A percentile compares a stretch with the other conserved stretches of the same genome.
phyloP scores from a whole-genome alignment of 2,113 vertebrate species.

The Psilopogon haemacephalus region DNA sequence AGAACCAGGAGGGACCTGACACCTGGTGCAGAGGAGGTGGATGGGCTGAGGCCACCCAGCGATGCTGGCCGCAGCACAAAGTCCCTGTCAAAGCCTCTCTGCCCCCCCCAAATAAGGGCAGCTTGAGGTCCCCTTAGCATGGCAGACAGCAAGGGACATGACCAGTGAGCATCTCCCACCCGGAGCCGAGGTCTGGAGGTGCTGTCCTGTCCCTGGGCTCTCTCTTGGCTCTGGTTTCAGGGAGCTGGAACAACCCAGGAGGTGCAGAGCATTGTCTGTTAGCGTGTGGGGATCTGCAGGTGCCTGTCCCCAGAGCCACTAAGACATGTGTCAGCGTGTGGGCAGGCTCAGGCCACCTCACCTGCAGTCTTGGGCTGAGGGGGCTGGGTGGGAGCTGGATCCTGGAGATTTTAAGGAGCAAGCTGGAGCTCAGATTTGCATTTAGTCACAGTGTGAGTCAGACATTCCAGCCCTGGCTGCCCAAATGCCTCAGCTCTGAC shows the following conservation, averaged over 20 bases:
- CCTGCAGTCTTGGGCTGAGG: accelerated
- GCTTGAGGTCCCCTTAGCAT: accelerated
- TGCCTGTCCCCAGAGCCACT: accelerated
- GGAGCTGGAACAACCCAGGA: accelerated
- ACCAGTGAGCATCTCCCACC: accelerated
- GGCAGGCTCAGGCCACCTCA: accelerated
- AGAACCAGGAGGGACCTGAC: accelerated
- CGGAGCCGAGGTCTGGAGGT: accelerated
- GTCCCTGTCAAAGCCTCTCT: background rate
- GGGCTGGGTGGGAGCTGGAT: background rate
- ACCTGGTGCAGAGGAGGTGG: background rate
- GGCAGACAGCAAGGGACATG: background rate
- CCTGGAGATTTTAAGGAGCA: background rate
- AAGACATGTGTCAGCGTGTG: accelerated
- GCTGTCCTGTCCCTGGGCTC: accelerated
- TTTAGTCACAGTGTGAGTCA: constrained; percentile 73
- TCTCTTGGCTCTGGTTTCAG: accelerated
- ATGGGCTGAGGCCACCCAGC: background rate
- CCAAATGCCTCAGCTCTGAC: constrained; percentile 69
- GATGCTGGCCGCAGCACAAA: accelerated
- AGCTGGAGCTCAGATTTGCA: constrained; percentile 58
- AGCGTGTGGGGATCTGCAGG: accelerated
- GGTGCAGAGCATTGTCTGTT: accelerated
- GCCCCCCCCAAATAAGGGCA: background rate
- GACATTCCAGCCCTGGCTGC: constrained; percentile 71